Conservation (phyloP, 1,140 invertebrate genomes). For the Pentalonia nigronervosa region DNA sequence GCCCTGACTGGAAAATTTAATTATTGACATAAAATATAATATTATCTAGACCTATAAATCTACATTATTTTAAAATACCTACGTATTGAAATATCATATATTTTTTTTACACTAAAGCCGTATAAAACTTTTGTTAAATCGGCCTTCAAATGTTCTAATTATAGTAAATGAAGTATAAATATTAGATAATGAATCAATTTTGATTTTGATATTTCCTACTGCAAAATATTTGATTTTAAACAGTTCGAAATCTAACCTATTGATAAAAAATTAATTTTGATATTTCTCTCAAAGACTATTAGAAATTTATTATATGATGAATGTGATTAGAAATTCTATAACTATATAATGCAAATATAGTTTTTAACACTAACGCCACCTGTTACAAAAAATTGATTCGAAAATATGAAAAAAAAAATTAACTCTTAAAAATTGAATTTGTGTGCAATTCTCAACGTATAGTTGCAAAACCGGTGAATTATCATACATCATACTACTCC, state of each 20-base stretch:
- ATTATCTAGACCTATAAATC: background rate
- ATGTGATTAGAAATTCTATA: background rate
- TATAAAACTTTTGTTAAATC: background rate
- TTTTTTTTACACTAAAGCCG: background rate
- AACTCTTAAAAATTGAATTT: background rate
- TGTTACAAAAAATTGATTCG: background rate
- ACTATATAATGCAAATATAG: background rate
- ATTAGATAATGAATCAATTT: background rate
- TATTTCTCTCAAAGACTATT: background rate
- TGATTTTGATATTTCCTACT: background rate
- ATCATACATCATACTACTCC: background rate
- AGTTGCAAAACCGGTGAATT: background rate
- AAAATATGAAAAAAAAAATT: background rate
- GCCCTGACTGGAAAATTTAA: background rate
- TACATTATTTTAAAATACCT: background rate
- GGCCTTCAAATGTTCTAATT: background rate
- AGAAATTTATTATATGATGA: background rate
- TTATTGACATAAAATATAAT: conserved; percentile 16
- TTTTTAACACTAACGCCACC: background rate
- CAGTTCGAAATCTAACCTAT: background rate
- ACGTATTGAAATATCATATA: background rate
- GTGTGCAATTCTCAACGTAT: background rate
- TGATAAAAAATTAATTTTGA: background rate
- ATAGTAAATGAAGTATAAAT: background rate
- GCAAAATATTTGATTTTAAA: background rate